Percentiles rank a stretch among this genome's conserved stretches.
Conservation (phyloP, 2,888 invertebrate species). For the Timema cristinae region DNA sequence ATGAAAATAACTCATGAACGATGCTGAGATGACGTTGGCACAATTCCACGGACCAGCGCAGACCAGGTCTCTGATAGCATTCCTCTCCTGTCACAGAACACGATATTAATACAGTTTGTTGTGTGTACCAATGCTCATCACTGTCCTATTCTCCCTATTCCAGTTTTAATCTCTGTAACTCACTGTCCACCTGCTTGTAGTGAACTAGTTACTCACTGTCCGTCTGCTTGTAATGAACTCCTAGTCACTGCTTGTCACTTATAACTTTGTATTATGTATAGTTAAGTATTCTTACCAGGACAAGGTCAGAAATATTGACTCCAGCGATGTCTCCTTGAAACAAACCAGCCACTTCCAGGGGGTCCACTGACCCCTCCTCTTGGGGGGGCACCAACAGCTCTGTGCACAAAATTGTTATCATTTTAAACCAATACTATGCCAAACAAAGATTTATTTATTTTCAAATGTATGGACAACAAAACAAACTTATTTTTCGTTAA, state of each 20-base stretch:
- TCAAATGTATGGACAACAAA: too few species aligned
- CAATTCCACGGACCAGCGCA: slow-evolving; percentile 38
- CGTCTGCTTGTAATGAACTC: too few species aligned
- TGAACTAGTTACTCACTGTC: too few species aligned
- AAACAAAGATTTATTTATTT: too few species aligned
- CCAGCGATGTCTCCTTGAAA: slow-evolving; percentile 38
- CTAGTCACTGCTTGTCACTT: too few species aligned
- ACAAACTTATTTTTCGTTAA: too few species aligned
- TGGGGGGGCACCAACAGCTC: slow-evolving; percentile 30
- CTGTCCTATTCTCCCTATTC: too few species aligned
- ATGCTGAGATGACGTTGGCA: slow-evolving; percentile 40
- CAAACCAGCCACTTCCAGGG: slow-evolving; percentile 36
- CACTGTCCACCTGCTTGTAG: too few species aligned
- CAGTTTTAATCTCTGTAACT: too few species aligned
- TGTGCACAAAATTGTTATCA: slow-evolving; percentile 3
- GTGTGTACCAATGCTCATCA: too few species aligned
- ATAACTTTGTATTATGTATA: not conserved
- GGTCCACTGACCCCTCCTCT: slow-evolving; percentile 31
- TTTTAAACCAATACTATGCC: too few species aligned
- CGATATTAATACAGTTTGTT: not conserved
- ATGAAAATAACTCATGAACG: slow-evolving; percentile 35
- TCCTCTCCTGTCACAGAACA: slow-evolving; percentile 28
- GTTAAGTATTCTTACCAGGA: slow-evolving; percentile 4
- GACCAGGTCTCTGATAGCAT: slow-evolving; percentile 36
- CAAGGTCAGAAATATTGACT: slow-evolving; percentile 29